phyloP scores from a whole-genome alignment of 2,797 vertebrate species.

The Xenentodon cancila region DNA sequence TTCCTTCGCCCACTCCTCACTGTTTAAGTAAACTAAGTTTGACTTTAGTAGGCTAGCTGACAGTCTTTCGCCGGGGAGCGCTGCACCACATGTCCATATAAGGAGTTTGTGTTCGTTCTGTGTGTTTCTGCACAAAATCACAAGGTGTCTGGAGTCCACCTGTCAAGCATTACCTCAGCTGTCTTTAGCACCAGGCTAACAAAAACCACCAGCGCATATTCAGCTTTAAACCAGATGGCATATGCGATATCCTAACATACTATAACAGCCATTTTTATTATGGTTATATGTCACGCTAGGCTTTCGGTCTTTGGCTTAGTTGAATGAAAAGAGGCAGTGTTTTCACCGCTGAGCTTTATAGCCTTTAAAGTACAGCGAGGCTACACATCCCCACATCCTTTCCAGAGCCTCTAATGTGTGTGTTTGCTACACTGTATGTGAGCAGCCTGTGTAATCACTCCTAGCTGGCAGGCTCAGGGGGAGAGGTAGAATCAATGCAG shows the following conservation, averaged over 20 bases:
- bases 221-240: conserved; percentile 46
- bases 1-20: conserved; percentile 46
- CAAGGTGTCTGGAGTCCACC: conserved; percentile 71
- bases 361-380: conserved; percentile 66
- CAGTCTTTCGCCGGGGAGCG: conserved; percentile 14
- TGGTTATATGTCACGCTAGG: conserved; percentile 59
- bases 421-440: conserved; percentile 58
- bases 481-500: conserved; percentile 77
- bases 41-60: conserved; percentile 40
- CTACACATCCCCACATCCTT: conserved; percentile 58
- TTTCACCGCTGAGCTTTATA: conserved; percentile 65
- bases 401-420: conserved; percentile 44
- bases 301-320: conserved; percentile 38
- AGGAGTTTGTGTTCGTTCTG: conserved; percentile 45
- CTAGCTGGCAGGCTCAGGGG: conserved; percentile 71
- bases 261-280: conserved; percentile 62
- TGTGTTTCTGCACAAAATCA: conserved; percentile 71
- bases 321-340: conserved; percentile 62
- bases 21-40: conserved; percentile 44
- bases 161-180: conserved; percentile 66
- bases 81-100: conserved; percentile 60
- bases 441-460: conserved; percentile 79
- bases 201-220: conserved; percentile 50
- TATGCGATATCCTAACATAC: conserved; percentile 57
- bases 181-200: conserved; percentile 61